Base-by-base conservation (phyloP, 1,140 invertebrate genomes). In the Ptiloglossa arizonensis region DNA sequence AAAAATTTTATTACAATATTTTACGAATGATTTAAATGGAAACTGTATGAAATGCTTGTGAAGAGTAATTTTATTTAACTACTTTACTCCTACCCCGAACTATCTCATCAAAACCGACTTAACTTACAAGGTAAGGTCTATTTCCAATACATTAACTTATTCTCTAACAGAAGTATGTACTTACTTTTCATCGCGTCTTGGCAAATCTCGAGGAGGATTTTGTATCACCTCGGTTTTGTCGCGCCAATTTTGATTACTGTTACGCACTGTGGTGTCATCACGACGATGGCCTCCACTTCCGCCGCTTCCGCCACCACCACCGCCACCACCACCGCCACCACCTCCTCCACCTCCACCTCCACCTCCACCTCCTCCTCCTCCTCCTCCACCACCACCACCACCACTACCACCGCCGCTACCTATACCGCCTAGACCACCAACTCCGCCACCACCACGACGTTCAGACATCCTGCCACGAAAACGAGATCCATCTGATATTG, bases 231-330 rank as follows among this genome's bases (percentile, higher is more conserved):
- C 80, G 29, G 27, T 54, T 50, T 82, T 82, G 19, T 62, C 54
- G n/a, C 84, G 84, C 84, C 84, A 86, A 56, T 80, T 79, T n/a
- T 71, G 68, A 63, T 24, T 82, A 19, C 44, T 35, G 8, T 35
- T 79, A 38, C 76, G 71, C 44, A 67, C 2, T 0, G 62, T 38
- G 5, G 62, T 38, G 5, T 86, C 84, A 0, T 86, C 80, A n/a
- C 83, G 80, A 8, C 80, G 83, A 41, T 57, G 64, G 15, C 63
- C 62, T 1, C 46, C n/a, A 0, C 54, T 2, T 13, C n/a, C 62
- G 0, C 46, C n/a, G 1, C 54, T 2, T 13, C n/a, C 46, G 13
- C 3, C 48, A 24, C 19, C 0, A 17, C 41, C 19, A 27, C 2
- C 71, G 46, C 64, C 72, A 1, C 79, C 72, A 35, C 52, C 56